Evolutionary conservation across 2,113 vertebrate species (phyloP), one percentile per base, ranked within the genome.

Genomic region (Zosterops pallidus): DNA sequence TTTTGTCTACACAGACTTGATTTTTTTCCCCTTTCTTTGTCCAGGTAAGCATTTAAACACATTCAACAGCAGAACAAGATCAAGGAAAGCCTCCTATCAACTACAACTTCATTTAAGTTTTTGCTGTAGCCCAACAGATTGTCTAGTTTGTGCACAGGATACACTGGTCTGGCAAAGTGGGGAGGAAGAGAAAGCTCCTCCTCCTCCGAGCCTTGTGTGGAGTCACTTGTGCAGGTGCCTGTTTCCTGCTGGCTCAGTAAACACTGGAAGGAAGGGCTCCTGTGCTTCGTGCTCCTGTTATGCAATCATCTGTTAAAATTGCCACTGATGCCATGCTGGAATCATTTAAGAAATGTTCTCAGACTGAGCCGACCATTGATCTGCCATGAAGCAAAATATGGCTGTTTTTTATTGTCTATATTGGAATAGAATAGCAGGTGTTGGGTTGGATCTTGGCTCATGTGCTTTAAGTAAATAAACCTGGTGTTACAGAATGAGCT

Each of bases 371-470:
- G 55, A 80, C 14, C 9, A 11, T 19, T 83, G 35, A 29, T 68
- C 28, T 90, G 28, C 26, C 4, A 0, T 44, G 57, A 60, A 53
- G 8, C 17, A 80, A 83, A 86, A 80, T 15, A 19, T 0, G 18
- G 25, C 52, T 68, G 4, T 7, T 25, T 76, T 76, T 42, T 24
- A 4, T 37, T 83, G 24, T 68, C 19, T 0, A 0, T 64, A 6
- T 42, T 47, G 37, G 29, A 70, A 35, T 47, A 67, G 35, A 78
- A 17, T 70, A 70, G 55, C 57, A 71, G 56, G 9, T 57, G 26
- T 65, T 67, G 37, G 23, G 19, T 17, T 87, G 20, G 19, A 24
- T 85, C 39, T 82, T 78, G 47, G 35, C 60, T 83, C 19, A 24
- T 0, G 0, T 83, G 26, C 12, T 44, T 68, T 63, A 64, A 77